These are phyloP conservation scores for Apogon talboti DNA, from an alignment of 2,797 vertebrate species.

Conservation along the genomic window DNA sequence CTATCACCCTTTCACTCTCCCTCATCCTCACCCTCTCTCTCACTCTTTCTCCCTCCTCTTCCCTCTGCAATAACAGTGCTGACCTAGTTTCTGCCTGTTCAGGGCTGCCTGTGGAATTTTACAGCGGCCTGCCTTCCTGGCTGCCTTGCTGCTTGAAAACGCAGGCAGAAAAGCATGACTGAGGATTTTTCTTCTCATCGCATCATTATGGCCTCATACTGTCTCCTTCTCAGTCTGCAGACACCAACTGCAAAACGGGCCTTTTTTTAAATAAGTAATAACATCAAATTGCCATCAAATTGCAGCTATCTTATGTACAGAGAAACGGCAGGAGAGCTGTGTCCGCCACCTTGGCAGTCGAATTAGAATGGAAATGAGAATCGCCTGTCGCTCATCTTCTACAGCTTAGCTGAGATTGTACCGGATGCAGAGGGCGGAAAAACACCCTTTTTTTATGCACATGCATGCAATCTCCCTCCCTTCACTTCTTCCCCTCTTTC, in stretches of 20 bases:
- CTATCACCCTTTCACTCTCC: constrained; percentile 33
- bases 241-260: constrained; percentile 32
- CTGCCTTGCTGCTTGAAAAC: constrained; percentile 82
- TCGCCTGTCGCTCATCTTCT: constrained; percentile 65
- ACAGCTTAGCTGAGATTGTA: constrained; percentile 73
- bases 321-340: constrained; percentile 26
- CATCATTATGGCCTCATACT: constrained; percentile 75
- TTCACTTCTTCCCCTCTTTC: constrained; percentile 49
- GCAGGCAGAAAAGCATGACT: constrained; percentile 88
- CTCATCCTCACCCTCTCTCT: constrained; percentile 52
- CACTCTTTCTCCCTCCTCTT: constrained; percentile 80
- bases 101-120: constrained; percentile 92
- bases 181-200: constrained; percentile 82
- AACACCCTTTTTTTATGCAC: constrained; percentile 65
- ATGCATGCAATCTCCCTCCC: constrained; percentile 64
- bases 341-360: constrained; percentile 43
- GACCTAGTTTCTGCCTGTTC: constrained; percentile 91
- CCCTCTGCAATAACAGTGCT: constrained; percentile 91
- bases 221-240: constrained; percentile 31
- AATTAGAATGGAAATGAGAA: constrained; percentile 77
- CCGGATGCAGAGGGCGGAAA: constrained; percentile 76
- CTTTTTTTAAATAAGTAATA: constrained; percentile 51
- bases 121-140: constrained; percentile 88
- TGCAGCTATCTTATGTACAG: constrained; percentile 29
- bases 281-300: constrained; percentile 33